phyloP scores from a whole-genome alignment of 2,888 invertebrate genomes.

The Bibio marci region DNA sequence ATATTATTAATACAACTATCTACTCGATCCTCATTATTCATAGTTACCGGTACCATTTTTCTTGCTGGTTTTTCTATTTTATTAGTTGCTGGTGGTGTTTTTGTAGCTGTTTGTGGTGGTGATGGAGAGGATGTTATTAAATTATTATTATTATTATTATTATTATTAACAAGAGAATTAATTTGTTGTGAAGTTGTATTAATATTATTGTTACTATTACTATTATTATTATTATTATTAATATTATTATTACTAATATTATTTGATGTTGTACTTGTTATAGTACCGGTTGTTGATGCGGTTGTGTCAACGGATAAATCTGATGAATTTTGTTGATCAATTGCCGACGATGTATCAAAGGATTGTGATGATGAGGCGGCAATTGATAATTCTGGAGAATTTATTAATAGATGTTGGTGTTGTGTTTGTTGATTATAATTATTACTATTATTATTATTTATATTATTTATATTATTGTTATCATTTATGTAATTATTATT shows the following conservation, averaged over 20 bases:
- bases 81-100: no score
- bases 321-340: slow-evolving; percentile 11
- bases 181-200: not conserved
- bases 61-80: no score
- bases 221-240: no score
- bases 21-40: not conserved
- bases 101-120: not conserved
- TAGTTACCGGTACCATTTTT: not conserved
- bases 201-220: not conserved
- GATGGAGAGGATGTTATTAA: not conserved
- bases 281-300: slow-evolving; percentile 6
- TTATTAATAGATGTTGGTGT: slow-evolving; percentile 7
- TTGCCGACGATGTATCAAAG: slow-evolving; percentile 16
- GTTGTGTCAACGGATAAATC: slow-evolving; percentile 16
- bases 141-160: not conserved
- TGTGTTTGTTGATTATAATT: slow-evolving; percentile 30
- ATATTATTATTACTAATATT: not conserved
- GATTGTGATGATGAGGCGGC: slow-evolving; percentile 21
- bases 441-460: no score
- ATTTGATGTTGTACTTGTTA: slow-evolving; percentile 1
- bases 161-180: not conserved
- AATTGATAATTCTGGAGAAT: slow-evolving; percentile 9
- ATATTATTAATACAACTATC: slow-evolving; percentile 3
- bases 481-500: slow-evolving; percentile 17
- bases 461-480: slow-evolving; percentile 25